Percentiles rank a stretch among this genome's conserved stretches.
Evolutionary conservation across 2,797 vertebrate genomes (phyloP).

Genomic region (Tiaroga cobitis): DNA sequence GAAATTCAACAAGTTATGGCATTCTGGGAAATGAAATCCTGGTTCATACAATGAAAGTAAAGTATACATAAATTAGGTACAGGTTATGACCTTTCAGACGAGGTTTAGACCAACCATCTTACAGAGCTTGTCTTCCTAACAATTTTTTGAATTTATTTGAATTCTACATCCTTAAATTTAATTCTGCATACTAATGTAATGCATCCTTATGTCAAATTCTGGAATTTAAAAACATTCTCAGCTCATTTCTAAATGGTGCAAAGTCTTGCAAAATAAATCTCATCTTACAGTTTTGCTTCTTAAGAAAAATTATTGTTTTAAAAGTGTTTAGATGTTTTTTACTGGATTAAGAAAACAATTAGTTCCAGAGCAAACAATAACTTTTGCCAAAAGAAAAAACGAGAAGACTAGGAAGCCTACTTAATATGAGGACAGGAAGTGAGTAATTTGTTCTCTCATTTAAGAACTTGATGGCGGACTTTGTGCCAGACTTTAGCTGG

Average conservation of each 20-base stretch:
- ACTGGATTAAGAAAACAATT: not conserved
- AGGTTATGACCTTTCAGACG: not conserved
- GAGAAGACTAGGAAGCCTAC: slow-evolving; percentile 27
- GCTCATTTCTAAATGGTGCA: not conserved
- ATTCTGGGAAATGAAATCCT: not conserved
- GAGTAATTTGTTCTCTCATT: slow-evolving; percentile 67
- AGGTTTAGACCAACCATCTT: not conserved
- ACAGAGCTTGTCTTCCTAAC: not conserved
- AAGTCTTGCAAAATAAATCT: not conserved
- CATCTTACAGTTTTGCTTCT: not conserved
- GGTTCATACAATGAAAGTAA: not conserved
- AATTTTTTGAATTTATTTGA: not conserved
- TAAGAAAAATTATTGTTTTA: not conserved
- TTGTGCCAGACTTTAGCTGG: slow-evolving; percentile 62
- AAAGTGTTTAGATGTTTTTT: not conserved
- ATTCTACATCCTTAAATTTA: not conserved
- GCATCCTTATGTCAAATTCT: not conserved
- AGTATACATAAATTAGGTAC: not conserved
- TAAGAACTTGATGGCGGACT: slow-evolving; percentile 52
- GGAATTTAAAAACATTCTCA: not conserved
- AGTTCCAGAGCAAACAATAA: slow-evolving; percentile 46
- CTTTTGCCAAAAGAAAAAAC: slow-evolving; percentile 25
- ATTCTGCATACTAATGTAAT: not conserved
- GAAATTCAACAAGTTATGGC: not conserved
- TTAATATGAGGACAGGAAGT: slow-evolving; percentile 65